phyloP scores from a whole-genome alignment of 2,113 vertebrate species.

The Aviceda subcristata region DNA sequence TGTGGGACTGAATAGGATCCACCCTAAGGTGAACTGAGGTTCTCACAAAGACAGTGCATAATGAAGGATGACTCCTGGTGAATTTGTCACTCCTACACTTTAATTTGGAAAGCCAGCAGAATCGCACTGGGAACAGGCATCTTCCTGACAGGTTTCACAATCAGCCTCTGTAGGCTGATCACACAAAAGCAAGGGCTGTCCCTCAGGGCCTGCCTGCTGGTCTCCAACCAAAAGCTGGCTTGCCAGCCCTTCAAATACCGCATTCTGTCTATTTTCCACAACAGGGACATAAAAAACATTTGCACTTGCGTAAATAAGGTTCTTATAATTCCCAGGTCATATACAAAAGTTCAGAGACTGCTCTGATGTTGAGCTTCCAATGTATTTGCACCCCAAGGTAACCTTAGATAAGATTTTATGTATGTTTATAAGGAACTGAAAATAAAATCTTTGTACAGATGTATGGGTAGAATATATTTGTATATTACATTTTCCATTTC shows the following conservation, averaged over 20 bases:
- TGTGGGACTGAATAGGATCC: not conserved
- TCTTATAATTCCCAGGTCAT: not conserved
- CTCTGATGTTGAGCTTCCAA: not conserved
- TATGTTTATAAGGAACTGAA: not conserved
- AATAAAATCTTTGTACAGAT: not conserved
- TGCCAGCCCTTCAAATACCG: not conserved
- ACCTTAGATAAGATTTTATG: not conserved
- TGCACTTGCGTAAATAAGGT: not conserved
- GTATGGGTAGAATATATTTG: not conserved
- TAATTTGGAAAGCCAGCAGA: conserved; percentile 31
- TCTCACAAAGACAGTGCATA: conserved; percentile 8
- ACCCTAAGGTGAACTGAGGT: conserved; percentile 21
- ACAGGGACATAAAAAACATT: not conserved
- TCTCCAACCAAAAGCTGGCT: conserved; percentile 18
- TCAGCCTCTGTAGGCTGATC: not conserved
- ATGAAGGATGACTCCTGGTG: conserved; percentile 38
- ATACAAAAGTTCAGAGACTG: not conserved
- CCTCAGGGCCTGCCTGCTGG: not conserved
- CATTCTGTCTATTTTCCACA: not conserved
- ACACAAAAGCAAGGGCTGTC: not conserved
- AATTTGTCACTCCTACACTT: conserved; percentile 21
- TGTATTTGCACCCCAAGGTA: not conserved
- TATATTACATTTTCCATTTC: not conserved
- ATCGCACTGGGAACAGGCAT: not conserved
- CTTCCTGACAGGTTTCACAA: conserved; percentile 46